Evolutionary conservation across 2,888 invertebrate genomes (phyloP).

Genomic region (Lissocephala sabroskyi): DNA sequence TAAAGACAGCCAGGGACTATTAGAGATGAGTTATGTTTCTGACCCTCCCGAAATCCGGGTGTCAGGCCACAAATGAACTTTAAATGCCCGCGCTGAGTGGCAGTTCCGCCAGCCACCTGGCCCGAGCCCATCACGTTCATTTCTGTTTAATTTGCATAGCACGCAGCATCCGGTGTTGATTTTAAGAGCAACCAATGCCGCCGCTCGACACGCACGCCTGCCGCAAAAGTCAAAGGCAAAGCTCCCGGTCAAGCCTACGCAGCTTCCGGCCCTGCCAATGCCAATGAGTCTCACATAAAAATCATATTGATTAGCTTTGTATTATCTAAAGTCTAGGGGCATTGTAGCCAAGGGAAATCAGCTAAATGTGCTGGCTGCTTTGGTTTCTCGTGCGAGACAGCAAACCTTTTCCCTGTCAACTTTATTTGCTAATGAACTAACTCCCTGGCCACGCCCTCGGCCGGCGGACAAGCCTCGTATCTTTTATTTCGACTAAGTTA

Average conservation of each 20-base stretch:
- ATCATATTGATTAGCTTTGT: conserved; percentile 57
- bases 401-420: conserved; percentile 49
- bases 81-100: conserved; percentile 15
- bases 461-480: conserved; percentile 13
- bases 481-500: conserved; percentile 53
- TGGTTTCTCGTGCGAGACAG: conserved; percentile 7
- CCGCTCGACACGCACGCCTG: conserved; percentile 1
- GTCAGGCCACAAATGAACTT: conserved; percentile 22
- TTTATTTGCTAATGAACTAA: conserved; percentile 61
- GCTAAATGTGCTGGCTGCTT: no score
- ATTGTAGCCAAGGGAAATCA: conserved; percentile 50
- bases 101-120: not conserved
- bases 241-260: conserved; percentile 5
- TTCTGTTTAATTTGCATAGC: conserved; percentile 39
- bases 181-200: conserved; percentile 22
- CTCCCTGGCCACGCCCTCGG: not conserved
- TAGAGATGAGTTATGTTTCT: no score
- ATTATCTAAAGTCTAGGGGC: no score
- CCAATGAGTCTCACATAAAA: no score
- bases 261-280: conserved; percentile 17
- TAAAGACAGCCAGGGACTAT: no score
- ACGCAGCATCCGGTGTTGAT: conserved; percentile 56
- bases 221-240: conserved; percentile 6
- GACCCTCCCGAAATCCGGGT: no score
- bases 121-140: not conserved